These are phyloP conservation scores for Trissolcus basalis DNA, from an alignment of 1,140 invertebrate species.

Conservation along the genomic window DNA sequence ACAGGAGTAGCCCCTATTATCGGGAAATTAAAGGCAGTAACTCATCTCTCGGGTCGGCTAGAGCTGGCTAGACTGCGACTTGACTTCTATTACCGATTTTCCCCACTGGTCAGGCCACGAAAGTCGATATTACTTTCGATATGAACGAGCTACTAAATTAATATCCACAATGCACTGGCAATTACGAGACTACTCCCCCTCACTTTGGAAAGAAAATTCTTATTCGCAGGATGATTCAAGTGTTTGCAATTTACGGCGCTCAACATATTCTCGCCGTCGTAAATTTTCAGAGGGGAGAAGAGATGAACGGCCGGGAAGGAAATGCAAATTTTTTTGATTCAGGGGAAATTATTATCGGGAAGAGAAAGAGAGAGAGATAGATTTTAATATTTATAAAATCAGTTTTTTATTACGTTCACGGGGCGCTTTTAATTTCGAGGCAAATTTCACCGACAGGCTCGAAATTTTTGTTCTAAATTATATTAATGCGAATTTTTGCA, in stretches of 20 bases:
- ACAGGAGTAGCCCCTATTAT: slow-evolving; percentile 68
- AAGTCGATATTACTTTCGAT: slow-evolving; percentile 74
- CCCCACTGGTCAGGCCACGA: slow-evolving; percentile 62
- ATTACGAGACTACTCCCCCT: slow-evolving; percentile 67
- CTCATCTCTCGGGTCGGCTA: slow-evolving; percentile 63
- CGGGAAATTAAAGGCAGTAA: slow-evolving; percentile 74
- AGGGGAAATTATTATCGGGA: slow-evolving; percentile 8
- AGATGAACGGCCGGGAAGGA: slow-evolving; percentile 4
- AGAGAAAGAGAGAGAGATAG: background rate
- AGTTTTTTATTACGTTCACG: slow-evolving; percentile 3
- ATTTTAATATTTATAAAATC: slow-evolving; percentile 29
- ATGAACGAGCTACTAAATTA: slow-evolving; percentile 75
- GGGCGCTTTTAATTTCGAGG: too few species aligned
- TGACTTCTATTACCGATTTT: slow-evolving; percentile 73
- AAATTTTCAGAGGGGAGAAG: slow-evolving; percentile 26
- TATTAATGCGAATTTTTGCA: too few species aligned
- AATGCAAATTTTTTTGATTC: slow-evolving; percentile 27
- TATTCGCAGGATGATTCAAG: slow-evolving; percentile 43
- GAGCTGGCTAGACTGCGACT: slow-evolving; percentile 47
- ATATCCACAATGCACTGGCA: slow-evolving; percentile 74
- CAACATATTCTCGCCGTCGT: slow-evolving; percentile 36
- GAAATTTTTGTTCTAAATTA: too few species aligned
- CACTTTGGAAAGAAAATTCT: slow-evolving; percentile 54
- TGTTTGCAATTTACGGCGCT: slow-evolving; percentile 47
- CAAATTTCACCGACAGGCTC: too few species aligned